Base-by-base conservation (phyloP, 2,113 vertebrate genomes). In the Chlamydotis undulata region DNA sequence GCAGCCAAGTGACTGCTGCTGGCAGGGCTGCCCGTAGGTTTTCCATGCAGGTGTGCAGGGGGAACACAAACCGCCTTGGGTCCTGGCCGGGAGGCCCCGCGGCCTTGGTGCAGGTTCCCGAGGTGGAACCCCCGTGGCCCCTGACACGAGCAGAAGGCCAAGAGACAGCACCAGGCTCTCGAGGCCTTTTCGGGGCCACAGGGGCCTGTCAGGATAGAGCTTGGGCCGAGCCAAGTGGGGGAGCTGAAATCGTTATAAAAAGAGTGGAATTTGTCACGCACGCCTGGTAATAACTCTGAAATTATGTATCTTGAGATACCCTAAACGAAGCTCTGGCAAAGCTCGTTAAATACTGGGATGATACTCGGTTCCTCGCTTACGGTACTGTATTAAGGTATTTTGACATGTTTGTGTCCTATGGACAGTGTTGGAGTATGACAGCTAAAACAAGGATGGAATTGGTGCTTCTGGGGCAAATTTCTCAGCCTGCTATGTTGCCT, bases 111-210 rank as follows among this genome's bases (percentile, higher is more conserved):
- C 17, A 6, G 25, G 31, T 15, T 22, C 35, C 52, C 2, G 0
- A 21, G 21, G 1, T 10, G 35, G 13, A 19, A 64, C 31, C 26
- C 12, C 8, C 3, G 1, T 7, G 25, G 35, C 10, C 14, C 1
- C 31, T 18, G 18, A 18, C 35, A 15, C 10, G 13, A 19, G n/a
- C 56, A 26, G 14, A 5, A 4, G 25, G 25, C 4, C 0, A 28
- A 33, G 18, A 10, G 19, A 4, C 29, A 0, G 4, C n/a, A 22
- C 6, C 17, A 12, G 17, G 2, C 21, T 13, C 9, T 17, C 31
- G 12, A 33, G 64, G 41, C 8, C 22, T 19, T 31, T 18, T 43
- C 4, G 6, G 7, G 39, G 18, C 57, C 2, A 4, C 7, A 19
- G 25, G 5, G 45, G 9, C 10, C 16, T 16, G 1, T 25, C 10